Base-by-base conservation (phyloP, 2,113 vertebrate genomes). In the Echinops telfairi region DNA sequence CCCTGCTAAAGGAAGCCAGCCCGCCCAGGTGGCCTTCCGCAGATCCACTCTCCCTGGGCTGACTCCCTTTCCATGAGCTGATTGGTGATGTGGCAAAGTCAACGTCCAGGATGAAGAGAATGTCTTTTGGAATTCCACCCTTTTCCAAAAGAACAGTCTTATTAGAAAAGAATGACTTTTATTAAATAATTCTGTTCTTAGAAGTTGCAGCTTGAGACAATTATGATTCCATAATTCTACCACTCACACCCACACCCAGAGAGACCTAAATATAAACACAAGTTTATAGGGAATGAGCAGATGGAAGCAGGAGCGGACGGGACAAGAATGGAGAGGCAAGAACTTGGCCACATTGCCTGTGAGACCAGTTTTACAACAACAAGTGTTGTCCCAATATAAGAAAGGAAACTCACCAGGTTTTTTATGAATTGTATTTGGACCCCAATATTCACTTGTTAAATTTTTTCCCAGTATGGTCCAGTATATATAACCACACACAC, bases 121-220 rank as follows among this genome's bases (percentile, higher is more conserved):
- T 10, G 31, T 40, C 83, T 62, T 81, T 87, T 27, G 87, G 79
- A 71, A 68, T 88, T n/a, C 47, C 81, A 8, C 81, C 60, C 22
- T 60, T 90, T 88, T 93, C 68, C 47, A 81, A 81, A 92, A 92
- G 81, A 80, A 78, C 86, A 89, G 16, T 87, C 84, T 82, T 40
- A 60, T 92, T 83, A 76, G 83, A 22, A 95, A 84, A 80, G 62
- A 33, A n/a, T 0, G 19, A 58, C 79, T 93, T 81, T 73, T 47
- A 84, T 77, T 71, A 88, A 86, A 76, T 82, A 86, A 86, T 87
- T 75, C 64, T 75, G 57, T 96, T 93, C 95, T 90, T 94, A 83
- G 92, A 96, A 95, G 90, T 64, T 79, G 70, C 62, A 75, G 16
- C 85, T 83, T 73, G 73, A 89, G 89, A 83, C 87, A 60, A 14